phyloP scores from a whole-genome alignment of 2,888 invertebrate species.

The Agrochola lota region DNA sequence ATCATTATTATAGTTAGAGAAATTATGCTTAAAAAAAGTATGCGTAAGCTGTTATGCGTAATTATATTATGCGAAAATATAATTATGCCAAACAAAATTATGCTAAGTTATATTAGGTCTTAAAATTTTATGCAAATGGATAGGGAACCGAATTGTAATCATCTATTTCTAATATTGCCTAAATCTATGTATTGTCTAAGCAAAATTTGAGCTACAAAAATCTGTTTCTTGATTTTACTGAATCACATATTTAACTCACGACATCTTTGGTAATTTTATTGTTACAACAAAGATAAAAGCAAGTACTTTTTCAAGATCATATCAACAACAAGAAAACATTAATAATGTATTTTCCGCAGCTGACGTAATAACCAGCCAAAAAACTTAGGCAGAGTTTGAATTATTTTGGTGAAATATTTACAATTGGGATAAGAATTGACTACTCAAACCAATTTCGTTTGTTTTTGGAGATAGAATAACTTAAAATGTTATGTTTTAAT shows the following conservation, averaged over 20 bases:
- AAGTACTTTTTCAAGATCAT: background rate
- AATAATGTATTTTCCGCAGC: background rate
- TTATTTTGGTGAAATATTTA: constrained; percentile 6
- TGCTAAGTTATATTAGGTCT: too few species aligned
- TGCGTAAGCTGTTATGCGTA: too few species aligned
- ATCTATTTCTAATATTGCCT: background rate
- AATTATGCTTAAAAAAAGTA: too few species aligned
- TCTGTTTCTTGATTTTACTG: background rate
- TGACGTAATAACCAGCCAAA: background rate
- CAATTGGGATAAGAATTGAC: background rate
- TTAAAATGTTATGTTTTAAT: background rate
- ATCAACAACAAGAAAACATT: constrained; percentile 2
- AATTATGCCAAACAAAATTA: too few species aligned
- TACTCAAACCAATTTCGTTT: background rate
- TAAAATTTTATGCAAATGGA: too few species aligned
- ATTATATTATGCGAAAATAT: too few species aligned
- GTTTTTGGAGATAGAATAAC: constrained; percentile 1
- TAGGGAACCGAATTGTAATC: background rate
- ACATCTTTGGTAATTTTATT: background rate
- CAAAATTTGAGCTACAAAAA: background rate
- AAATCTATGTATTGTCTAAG: background rate
- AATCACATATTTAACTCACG: background rate
- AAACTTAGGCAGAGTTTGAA: background rate
- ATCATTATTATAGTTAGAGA: too few species aligned
- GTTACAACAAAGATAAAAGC: background rate